Evolutionary conservation across 2,113 vertebrate genomes (phyloP), one percentile per base, ranked within the genome.

Genomic region (Bos indicus): DNA sequence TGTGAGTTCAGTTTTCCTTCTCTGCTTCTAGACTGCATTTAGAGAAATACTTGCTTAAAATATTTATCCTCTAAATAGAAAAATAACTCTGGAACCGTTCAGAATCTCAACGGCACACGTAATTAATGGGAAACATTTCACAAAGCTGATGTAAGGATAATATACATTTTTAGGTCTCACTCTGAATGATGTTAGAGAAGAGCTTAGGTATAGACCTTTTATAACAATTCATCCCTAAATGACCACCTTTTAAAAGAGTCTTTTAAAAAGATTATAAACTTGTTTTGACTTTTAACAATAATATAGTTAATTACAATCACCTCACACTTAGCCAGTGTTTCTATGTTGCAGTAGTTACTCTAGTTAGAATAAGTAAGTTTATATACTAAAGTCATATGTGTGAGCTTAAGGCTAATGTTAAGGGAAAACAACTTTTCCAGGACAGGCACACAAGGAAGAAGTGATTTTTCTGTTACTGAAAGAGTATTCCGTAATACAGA

Each of bases 41-140:
- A 96, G 67, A 97, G 57, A 94, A 97, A 95, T 88, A 85, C n/a
- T 36, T 57, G 59, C 40, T 54, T 94, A 78, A 94, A 90, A 88
- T 92, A 51, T 87, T 95, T 81, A 57, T 84, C n/a, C 83, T 28
- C 17, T 90, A 64, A 97, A 92, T 77, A 84, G 40, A 91, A 96
- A 87, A 93, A 89, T 60, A 85, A 85, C 28, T 95, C 36, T 88
- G 21, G 6, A 90, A 60, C 48, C 95, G 3, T 77, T 33, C 26
- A 81, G 48, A 91, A 87, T 81, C 59, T 96, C 33, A 88, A 0
- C 77, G 46, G 23, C 13, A 62, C 23, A n/a, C 1, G 8, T 43
- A 82, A 88, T 88, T 92, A 84, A 82, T 91, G 33, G 30, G 91
- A 96, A 86, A 86, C 33, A 86, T 71, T 82, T 62, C 54, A 84